Evolutionary conservation across 2,888 invertebrate genomes (phyloP).

Genomic region (Leptinotarsa tumamoca): DNA sequence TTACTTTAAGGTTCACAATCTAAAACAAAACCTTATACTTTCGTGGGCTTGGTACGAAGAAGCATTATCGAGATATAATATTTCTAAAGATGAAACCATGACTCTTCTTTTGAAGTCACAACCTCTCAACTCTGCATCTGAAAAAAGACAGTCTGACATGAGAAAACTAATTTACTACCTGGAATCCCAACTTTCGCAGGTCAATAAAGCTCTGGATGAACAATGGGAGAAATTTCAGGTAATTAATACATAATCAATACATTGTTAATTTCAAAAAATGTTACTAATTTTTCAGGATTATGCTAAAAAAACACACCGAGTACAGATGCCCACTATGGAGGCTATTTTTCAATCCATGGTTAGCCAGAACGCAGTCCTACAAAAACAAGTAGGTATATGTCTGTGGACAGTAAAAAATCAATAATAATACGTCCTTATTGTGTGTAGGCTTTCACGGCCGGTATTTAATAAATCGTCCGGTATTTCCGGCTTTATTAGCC

Average conservation of each 20-base stretch:
- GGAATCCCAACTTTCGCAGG: constrained; percentile 80
- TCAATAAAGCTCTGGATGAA: constrained; percentile 78
- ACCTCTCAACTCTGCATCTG: constrained; percentile 75
- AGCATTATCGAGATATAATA: constrained; percentile 68
- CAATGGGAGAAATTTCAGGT: constrained; percentile 78
- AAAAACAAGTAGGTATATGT: constrained; percentile 65
- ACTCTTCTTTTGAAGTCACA: constrained; percentile 60
- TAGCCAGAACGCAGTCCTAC: constrained; percentile 77
- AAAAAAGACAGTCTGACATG: constrained; percentile 76
- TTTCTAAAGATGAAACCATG: constrained; percentile 61
- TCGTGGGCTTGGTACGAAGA: constrained; percentile 72
- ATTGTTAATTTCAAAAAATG: not conserved
- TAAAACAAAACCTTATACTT: constrained; percentile 70
- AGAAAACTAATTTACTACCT: constrained; percentile 79
- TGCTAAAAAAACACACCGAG: constrained; percentile 66
- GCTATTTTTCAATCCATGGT: constrained; percentile 84
- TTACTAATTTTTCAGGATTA: constrained; percentile 61
- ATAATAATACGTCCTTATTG: not conserved
- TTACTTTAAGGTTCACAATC: constrained; percentile 60
- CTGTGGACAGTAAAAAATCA: not conserved
- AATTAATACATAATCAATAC: not conserved
- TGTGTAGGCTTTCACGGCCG: no score
- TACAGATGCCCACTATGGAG: constrained; percentile 79
- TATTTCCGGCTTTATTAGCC: no score
- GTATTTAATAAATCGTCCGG: no score